Evolutionary conservation across 2,888 invertebrate genomes (phyloP), one percentile per base, ranked within the genome.

Genomic region (Lathronympha strigana): DNA sequence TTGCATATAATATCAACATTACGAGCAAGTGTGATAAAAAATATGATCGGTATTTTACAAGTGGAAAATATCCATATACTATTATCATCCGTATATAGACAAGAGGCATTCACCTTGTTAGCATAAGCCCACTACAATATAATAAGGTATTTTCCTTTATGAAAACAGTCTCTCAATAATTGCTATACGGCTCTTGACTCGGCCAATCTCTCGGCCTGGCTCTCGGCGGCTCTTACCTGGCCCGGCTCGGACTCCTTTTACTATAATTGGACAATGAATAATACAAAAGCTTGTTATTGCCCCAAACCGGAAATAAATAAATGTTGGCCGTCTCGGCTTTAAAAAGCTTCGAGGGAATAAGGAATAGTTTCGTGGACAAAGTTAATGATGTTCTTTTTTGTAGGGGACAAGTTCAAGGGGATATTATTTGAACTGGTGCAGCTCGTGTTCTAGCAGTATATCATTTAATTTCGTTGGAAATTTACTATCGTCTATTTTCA

Each of bases 201-300:
- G 79, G 78, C 75, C 88, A 82, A 86, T 86, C 25, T 33, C 5
- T 15, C 15, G 49, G 50, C 51, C 33, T 19, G 53, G 19, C 53
- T 50, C 67, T 58, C 36, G 36, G 19, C 36, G 23, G 50, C 50
- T 54, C 58, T 45, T 69, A 68, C 68, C 69, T 68, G 61, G 57
- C 9, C 69, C 67, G 61, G 57, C 9, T 17, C 17, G 31, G 58
- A 87, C 88, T 89, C 88, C 89, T 89, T 89, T 90, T 84, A 86
- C 86, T 85, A 87, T 92, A 92, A 92, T 92, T 92, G 92, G 90
- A 82, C 86, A 80, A 87, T 92, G 92, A 92, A 92, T 92, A 92
- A 92, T 90, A 92, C 92, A 92, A 86, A 77, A 88, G 88, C 80
- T 84, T 80, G 87, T 90, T 91, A 90, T 87, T 85, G 84, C 76